Evolutionary conservation across 2,113 vertebrate genomes (phyloP).

Genomic region (Eptatretus burgeri): DNA sequence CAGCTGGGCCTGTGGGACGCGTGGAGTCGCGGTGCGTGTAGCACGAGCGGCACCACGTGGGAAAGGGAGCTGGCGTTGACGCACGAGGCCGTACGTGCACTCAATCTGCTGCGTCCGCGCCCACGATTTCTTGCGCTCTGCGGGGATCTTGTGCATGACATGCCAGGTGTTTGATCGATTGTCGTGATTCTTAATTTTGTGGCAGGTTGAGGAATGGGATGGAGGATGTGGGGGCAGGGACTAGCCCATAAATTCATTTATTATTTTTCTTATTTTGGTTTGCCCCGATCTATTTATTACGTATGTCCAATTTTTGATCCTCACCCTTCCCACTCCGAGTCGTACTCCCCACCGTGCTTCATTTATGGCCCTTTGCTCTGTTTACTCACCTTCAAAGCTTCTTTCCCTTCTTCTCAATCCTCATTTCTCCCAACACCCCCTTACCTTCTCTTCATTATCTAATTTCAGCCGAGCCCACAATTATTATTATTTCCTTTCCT

Average conservation of each 20-base stretch:
- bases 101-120: constrained; percentile 37
- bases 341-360: too few relatives aligned
- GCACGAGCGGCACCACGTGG: constrained; percentile 44
- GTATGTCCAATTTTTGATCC: too few relatives aligned
- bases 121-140: constrained; percentile 63
- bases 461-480: too few relatives aligned
- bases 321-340: too few relatives aligned
- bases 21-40: constrained; percentile 38
- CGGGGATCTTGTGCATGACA: constrained; percentile 60
- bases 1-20: constrained; percentile 82
- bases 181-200: constrained; percentile 13
- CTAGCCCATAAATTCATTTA: background rate
- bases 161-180: constrained; percentile 35
- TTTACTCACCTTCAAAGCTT: too few relatives aligned
- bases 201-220: constrained; percentile 11
- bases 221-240: too few relatives aligned
- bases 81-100: constrained; percentile 32
- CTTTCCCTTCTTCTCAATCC: too few relatives aligned
- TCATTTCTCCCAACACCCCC: too few relatives aligned
- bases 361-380: too few relatives aligned
- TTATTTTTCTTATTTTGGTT: background rate
- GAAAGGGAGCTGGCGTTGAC: constrained; percentile 41
- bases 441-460: too few relatives aligned
- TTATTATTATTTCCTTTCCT: too few relatives aligned
- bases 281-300: background rate